These are phyloP conservation scores for Drosophila tanythrix DNA, from an alignment of 2,888 invertebrate species.

Conservation along the genomic window DNA sequence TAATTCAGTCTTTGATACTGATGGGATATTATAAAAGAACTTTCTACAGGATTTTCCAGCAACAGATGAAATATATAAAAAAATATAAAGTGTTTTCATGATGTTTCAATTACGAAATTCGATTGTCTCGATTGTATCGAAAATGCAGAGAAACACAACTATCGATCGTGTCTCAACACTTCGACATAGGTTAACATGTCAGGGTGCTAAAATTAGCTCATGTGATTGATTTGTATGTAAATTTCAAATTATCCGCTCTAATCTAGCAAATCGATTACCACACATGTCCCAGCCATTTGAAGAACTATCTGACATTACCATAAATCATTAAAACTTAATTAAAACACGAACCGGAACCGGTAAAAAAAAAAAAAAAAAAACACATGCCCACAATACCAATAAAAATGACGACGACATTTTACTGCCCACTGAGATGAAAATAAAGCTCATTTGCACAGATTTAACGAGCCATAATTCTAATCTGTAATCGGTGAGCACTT, in stretches of 20 bases:
- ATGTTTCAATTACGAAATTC: neutral
- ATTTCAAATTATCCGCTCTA: constrained; percentile 12
- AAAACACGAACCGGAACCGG: constrained; percentile 65
- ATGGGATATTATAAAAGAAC: neutral
- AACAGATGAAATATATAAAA: neutral
- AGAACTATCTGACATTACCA: constrained; percentile 45
- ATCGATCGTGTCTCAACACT: neutral
- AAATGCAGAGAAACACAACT: neutral
- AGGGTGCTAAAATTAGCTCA: constrained; percentile 1
- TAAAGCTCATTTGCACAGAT: constrained; percentile 58
- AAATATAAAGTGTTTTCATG: neutral
- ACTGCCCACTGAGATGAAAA: constrained; percentile 36
- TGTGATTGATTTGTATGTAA: constrained; percentile 40
- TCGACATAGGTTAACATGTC: neutral
- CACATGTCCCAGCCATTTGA: constrained; percentile 32
- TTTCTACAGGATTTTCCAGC: neutral
- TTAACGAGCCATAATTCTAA: constrained; percentile 75
- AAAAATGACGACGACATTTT: constrained; percentile 7
- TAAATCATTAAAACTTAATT: constrained; percentile 64
- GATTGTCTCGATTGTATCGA: neutral
- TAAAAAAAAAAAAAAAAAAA: constrained; percentile 21
- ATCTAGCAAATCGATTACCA: constrained; percentile 29
- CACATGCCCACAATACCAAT: constrained; percentile 12
- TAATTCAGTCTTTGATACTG: neutral
- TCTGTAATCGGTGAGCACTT: constrained; percentile 67